Evolutionary conservation across 2,888 invertebrate species (phyloP), one percentile per base, ranked within the genome.

Genomic region (Temnothorax unifasciatus): DNA sequence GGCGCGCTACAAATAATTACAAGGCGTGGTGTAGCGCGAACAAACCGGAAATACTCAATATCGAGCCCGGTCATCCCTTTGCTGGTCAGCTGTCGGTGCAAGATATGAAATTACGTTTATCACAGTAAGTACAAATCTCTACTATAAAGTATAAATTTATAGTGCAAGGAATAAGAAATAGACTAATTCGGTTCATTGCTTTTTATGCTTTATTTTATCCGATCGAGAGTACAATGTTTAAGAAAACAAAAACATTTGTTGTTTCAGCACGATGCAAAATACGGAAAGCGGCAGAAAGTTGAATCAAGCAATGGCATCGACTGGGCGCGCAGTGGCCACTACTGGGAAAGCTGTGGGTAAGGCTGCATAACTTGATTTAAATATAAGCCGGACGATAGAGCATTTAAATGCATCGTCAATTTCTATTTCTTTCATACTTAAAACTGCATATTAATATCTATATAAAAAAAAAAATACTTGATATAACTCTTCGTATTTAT

Each of bases 61-160:
- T 95, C 52, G 96, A 96, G 89, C 97, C 98, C 4, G 97, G 98
- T 18, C 99, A 99, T 96, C 99, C 99, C 0, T 99, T 98, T 95
- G 97, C 98, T 74, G 99, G 99, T 0, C 98, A 99, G 91, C 95
- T 99, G 15, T 99, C 98, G 21, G 98, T 99, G 29, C 97, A 98
- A 74, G 99, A 99, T 95, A 98, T 99, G 97, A 98, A 98, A 94
- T 95, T 98, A 5, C 96, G 98, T 93, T 96, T 98, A 87, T 96
- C 98, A n/a, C 98, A 98, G 98, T 98, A 96, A 97, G 97, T 87
- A 68, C 50, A 11, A 29, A 18, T 61, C 50, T 21, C 25, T 34
- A 15, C 11, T 18, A 41, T 21, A 1, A 54, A 54, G n/a, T 71
- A 44, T 66, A n/a, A 38, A 54, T 82, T 38, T 50, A 18, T 18